phyloP scores from a whole-genome alignment of 2,797 vertebrate genomes.

The Fistularia commersonii region DNA sequence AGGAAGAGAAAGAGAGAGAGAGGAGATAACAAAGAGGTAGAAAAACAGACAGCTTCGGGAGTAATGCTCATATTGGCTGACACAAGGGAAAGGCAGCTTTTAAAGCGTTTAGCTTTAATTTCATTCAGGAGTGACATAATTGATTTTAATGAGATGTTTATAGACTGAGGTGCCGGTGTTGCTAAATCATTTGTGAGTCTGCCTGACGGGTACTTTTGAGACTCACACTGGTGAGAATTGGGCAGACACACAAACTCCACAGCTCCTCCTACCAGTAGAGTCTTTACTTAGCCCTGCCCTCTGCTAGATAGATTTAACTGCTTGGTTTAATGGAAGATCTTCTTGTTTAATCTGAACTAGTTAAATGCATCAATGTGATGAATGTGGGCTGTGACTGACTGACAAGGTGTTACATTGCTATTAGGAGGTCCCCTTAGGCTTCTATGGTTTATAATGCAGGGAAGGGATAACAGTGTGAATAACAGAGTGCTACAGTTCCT shows the following conservation, averaged over 20 bases:
- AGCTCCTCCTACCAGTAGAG: constrained; percentile 42
- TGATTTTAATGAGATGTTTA: constrained; percentile 80
- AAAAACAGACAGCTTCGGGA: constrained; percentile 77
- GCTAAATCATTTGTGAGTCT: constrained; percentile 71
- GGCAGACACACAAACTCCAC: constrained; percentile 41
- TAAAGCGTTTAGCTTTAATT: constrained; percentile 85
- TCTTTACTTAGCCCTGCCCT: constrained; percentile 15
- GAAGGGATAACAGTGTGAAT: constrained; percentile 31
- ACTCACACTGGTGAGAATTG: constrained; percentile 40
- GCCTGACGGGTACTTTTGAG: constrained; percentile 63
- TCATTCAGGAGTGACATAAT: constrained; percentile 83
- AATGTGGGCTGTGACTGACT: constrained; percentile 49
- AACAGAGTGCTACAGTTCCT: constrained; percentile 27
- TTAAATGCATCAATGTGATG: constrained; percentile 9
- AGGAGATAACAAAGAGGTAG: constrained; percentile 38
- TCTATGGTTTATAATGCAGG: constrained; percentile 12
- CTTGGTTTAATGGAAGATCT: constrained; percentile 41
- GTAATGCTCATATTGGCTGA: constrained; percentile 82
- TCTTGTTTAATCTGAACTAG: too few species aligned
- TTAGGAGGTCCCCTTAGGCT: constrained; percentile 37
- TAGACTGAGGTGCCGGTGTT: constrained; percentile 70
- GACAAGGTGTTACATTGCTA: constrained; percentile 56
- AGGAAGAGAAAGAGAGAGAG: too few species aligned
- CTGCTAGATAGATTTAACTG: constrained; percentile 20
- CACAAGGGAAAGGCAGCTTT: constrained; percentile 74